Conservation (phyloP, 2,797 vertebrate genomes). For the Gambelia wislizenii region DNA sequence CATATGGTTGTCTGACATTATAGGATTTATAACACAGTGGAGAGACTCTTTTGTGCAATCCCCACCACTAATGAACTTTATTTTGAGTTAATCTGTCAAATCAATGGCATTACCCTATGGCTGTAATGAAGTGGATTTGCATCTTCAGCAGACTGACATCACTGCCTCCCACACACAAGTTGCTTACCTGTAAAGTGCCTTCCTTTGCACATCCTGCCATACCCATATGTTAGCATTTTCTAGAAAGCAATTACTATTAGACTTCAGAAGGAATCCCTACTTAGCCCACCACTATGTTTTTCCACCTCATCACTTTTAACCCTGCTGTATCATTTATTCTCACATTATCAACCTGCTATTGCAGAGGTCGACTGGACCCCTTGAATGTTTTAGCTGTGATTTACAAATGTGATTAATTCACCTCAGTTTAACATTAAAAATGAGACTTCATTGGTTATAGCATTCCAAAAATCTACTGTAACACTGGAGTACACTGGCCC, state of each 20-base stretch:
- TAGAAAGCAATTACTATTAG: not conserved
- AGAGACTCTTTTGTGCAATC: constrained; percentile 6
- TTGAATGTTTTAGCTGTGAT: not conserved
- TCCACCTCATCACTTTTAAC: not conserved
- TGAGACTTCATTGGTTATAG: not conserved
- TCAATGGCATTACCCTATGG: no score
- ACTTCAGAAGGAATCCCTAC: not conserved
- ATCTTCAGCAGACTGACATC: not conserved
- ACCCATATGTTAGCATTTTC: not conserved
- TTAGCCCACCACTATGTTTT: not conserved
- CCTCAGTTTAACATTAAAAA: not conserved
- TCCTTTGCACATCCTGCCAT: not conserved
- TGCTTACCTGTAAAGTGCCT: not conserved
- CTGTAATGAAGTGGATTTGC: not conserved
- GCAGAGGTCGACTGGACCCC: not conserved
- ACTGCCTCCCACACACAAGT: not conserved
- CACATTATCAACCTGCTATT: not conserved
- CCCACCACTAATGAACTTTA: not conserved
- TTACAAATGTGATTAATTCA: not conserved
- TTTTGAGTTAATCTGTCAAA: not conserved
- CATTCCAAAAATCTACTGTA: not conserved
- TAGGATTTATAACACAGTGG: not conserved
- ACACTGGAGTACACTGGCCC: not conserved
- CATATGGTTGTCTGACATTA: not conserved
- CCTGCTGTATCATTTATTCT: not conserved